Conservation (phyloP, 2,888 invertebrate species). For the Disparrhopalites patrizii region DNA sequence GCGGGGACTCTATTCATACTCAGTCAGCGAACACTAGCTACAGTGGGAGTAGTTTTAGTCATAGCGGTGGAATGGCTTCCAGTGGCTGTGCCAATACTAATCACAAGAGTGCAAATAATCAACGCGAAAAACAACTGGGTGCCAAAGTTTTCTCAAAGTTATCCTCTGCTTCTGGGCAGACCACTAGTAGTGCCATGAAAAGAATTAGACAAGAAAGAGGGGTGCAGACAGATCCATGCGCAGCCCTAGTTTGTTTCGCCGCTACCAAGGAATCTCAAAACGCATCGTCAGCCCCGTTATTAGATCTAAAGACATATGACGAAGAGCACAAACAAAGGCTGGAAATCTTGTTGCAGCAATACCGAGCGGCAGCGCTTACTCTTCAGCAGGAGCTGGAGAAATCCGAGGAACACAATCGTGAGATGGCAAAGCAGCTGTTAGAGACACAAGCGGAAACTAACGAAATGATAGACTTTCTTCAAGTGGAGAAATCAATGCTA, state of each 20-base stretch:
- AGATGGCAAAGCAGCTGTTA: constrained; percentile 66
- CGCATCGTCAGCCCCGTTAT: constrained; percentile 33
- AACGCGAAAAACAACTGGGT: constrained; percentile 30
- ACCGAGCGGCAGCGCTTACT: constrained; percentile 39
- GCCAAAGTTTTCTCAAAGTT: constrained; percentile 47
- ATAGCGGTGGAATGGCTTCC: not conserved
- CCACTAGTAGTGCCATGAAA: constrained; percentile 46
- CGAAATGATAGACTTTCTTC: constrained; percentile 82
- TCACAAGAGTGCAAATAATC: not conserved
- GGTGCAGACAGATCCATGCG: constrained; percentile 39
- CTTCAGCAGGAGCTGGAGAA: constrained; percentile 42
- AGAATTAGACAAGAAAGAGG: constrained; percentile 41
- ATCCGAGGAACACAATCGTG: constrained; percentile 58
- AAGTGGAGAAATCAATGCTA: constrained; percentile 76
- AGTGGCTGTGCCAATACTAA: not conserved
- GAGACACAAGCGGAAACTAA: constrained; percentile 74
- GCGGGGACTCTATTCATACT: constrained; percentile 45
- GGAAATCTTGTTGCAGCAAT: constrained; percentile 38
- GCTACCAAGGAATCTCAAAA: not conserved
- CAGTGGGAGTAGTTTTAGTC: not conserved
- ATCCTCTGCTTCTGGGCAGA: constrained; percentile 45
- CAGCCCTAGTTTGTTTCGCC: not conserved
- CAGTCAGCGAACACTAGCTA: constrained; percentile 1
- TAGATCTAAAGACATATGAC: constrained; percentile 31
- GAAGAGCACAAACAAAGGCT: constrained; percentile 41